phyloP scores from a whole-genome alignment of 2,888 invertebrate species.

The Morinoia aosen region DNA sequence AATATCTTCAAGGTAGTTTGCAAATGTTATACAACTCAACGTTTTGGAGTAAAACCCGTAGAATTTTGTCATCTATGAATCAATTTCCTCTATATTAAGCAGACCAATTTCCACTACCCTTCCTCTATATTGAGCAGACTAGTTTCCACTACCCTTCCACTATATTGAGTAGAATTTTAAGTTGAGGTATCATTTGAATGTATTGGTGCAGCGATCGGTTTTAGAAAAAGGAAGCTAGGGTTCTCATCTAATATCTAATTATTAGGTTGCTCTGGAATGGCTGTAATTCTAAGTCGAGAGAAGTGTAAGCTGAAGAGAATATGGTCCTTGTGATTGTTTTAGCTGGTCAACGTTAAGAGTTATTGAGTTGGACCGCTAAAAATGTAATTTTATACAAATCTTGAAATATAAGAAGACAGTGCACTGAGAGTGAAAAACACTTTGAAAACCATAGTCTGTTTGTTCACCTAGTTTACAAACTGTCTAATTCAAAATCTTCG shows the following conservation, averaged over 20 bases:
- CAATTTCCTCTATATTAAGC: neutral
- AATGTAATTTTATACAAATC: too few species aligned
- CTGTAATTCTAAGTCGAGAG: neutral
- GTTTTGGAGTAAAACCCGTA: neutral
- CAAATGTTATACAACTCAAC: neutral
- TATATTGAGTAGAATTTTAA: neutral
- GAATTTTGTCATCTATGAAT: neutral
- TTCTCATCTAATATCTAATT: neutral
- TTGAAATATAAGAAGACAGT: too few species aligned
- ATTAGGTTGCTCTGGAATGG: neutral
- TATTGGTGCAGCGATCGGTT: neutral
- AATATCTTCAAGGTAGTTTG: too few species aligned
- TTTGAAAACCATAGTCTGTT: too few species aligned
- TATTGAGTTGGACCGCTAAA: too few species aligned
- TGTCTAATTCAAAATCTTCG: too few species aligned
- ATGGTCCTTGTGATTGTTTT: neutral
- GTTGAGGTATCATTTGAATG: neutral
- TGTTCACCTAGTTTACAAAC: too few species aligned
- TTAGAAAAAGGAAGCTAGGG: neutral
- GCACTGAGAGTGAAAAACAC: too few species aligned
- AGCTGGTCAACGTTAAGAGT: neutral
- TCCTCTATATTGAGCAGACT: neutral
- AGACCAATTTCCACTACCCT: neutral
- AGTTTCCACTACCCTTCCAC: neutral
- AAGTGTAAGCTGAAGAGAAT: neutral